phyloP scores from a whole-genome alignment of 2,113 vertebrate genomes.

The Thunnus maccoyii region DNA sequence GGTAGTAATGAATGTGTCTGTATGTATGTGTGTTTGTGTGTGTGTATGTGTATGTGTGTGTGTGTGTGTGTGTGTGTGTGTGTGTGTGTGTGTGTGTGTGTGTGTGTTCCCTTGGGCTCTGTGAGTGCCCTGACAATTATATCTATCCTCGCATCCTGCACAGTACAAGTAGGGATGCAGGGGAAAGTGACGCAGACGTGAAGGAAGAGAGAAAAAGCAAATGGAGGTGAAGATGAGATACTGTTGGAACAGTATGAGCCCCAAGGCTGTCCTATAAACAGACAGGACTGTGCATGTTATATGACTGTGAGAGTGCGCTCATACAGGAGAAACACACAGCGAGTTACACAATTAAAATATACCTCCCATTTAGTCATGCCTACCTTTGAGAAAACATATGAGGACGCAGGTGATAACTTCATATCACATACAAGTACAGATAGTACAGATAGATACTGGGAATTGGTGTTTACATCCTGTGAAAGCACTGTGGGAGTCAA shows the following conservation, averaged over 20 bases:
- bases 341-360: constrained; percentile 6
- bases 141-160: constrained; percentile 32
- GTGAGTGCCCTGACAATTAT: constrained; percentile 48
- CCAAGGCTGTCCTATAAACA: constrained; percentile 28
- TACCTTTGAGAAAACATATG: constrained; percentile 9
- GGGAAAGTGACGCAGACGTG: constrained; percentile 9
- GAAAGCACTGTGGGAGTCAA: neutral
- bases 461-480: neutral
- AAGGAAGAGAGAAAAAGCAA: neutral
- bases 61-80: too few relatives aligned
- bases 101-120: constrained; percentile 33
- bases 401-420: neutral
- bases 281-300: constrained; percentile 50
- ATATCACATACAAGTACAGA: neutral
- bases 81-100: neutral
- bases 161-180: constrained; percentile 1
- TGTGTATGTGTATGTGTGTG: too few relatives aligned
- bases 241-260: constrained; percentile 41
- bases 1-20: constrained; percentile 24
- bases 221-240: constrained; percentile 45
- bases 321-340: neutral
- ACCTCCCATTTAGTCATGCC: neutral
- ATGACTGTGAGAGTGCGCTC: constrained; percentile 1
- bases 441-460: neutral
- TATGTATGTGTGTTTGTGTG: neutral